Evolutionary conservation across 2,113 vertebrate genomes (phyloP), one percentile per base, ranked within the genome.

Genomic region (Apodemus sylvaticus): DNA sequence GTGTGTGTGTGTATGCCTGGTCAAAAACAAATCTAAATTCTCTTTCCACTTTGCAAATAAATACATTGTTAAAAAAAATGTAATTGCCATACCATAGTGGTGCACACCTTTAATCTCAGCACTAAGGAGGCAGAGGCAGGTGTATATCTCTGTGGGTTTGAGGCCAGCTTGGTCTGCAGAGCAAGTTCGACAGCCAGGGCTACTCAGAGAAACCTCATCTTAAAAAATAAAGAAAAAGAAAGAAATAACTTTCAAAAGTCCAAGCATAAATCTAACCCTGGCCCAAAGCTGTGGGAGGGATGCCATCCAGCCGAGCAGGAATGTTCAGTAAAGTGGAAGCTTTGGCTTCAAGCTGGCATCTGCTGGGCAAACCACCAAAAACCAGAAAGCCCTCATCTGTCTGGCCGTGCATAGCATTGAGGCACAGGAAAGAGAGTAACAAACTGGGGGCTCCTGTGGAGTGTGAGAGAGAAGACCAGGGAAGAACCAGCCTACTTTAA

Each of bases 21-120:
- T 83, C 26, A 82, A 94, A 90, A 10, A 71, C 24, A 92, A 68
- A 7, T 96, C 29, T 60, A 86, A 66, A 88, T 92, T 77, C 9
- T 88, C 51, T 92, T 29, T 66, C 36, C 51, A 48, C 53, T 70
- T 60, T 19, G 42, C 90, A 92, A 94, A 70, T 26, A 93, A 93
- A 62, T 29, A 19, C 1, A 0, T 60, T 96, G 74, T 66, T 88
- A 82, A 89, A 16, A n/a, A 73, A 73, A 73, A 73, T 9, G 19
- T 39, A 73, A 39, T 19, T 73, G n/a, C 71, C 8, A 22, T n/a
- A 39, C 19, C 3, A 36, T 20, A 7, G 7, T 71, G 70, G 70
- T 39, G 9, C n/a, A 71, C 3, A 20, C n/a, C 7, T 39, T 22
- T 73, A 73, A 39, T 73, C 71, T 22, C 19, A 73, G 71, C n/a